Base-by-base conservation (phyloP, 2,797 vertebrate species). In the Darevskia nairensis region DNA sequence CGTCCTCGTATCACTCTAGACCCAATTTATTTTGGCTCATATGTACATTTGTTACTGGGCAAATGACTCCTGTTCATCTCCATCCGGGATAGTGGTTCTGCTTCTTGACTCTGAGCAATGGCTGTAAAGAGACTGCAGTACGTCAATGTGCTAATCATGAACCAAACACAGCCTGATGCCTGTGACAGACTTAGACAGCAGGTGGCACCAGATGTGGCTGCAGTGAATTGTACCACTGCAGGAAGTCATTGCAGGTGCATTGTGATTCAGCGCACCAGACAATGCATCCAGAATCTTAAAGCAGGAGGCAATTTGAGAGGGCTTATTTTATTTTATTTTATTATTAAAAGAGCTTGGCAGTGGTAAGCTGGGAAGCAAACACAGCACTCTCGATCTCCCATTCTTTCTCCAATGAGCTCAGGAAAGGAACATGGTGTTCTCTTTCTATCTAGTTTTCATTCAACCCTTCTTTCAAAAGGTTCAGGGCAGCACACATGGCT, bases 41-140 rank as follows among this genome's bases (percentile, higher is more conserved):
- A 19, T 9, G 61, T 2, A 39, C 35, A 66, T 74, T 29, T 8
- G 27, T 39, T 81, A 68, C 25, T 17, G 21, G 55, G 23, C 32
- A 61, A 84, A 72, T 1, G n/a, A n/a, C n/a, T 6, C 4, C 39
- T 35, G 21, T 74, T 80, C 68, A 89, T 27, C 80, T 50, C 23
- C 19, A 29, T 15, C 7, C 10, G 2, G n/a, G 46, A 41, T 39
- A 32, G 41, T 29, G 32, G 27, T 23, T 68, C 44, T 59, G 59
- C 69, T 74, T 81, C 55, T 81, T 64, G 86, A 46, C 32, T 35
- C 35, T 59, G 75, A 69, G 27, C 82, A 1, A 1, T 9, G 74
- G 80, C 75, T 8, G 6, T 0, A 0, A n/a, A 27, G 2, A 2
- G 0, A 0, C 35, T 32, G 7, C 0, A 2, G 29, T 17, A 2